Percentiles rank a stretch among this genome's conserved stretches.
Evolutionary conservation across 2,797 vertebrate species (phyloP).

Genomic region (Hyperoplus immaculatus): DNA sequence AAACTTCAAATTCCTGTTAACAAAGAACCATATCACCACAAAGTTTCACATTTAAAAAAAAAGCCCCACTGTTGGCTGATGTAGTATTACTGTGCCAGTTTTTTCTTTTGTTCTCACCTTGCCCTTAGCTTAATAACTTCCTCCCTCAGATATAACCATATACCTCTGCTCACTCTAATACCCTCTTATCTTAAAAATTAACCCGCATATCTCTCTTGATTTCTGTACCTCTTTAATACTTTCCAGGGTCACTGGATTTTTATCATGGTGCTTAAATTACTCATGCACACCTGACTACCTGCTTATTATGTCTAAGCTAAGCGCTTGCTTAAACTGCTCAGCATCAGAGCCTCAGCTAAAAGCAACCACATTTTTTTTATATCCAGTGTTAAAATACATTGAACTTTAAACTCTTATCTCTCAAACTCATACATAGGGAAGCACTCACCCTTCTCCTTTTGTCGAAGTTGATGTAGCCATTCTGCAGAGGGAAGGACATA

Average conservation of each 20-base stretch:
- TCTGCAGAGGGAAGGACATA: conserved; percentile 81
- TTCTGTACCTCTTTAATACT: not conserved
- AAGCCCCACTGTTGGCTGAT: conserved; percentile 6
- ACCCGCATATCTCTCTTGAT: not conserved
- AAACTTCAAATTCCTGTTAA: conserved; percentile 92
- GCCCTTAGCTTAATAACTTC: conserved; percentile 36
- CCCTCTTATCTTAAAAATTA: conserved; percentile 21
- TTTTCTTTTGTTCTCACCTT: conserved; percentile 4
- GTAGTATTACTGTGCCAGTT: not conserved
- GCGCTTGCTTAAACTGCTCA: not conserved
- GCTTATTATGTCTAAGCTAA: not conserved
- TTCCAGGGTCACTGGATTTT: conserved; percentile 5
- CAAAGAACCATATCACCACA: conserved; percentile 23
- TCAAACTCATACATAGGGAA: not conserved
- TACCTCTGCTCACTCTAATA: conserved; percentile 28
- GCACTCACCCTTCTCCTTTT: conserved; percentile 91
- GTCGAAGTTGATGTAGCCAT: conserved; percentile 95
- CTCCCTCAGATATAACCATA: conserved; percentile 30
- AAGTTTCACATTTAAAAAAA: conserved; percentile 33
- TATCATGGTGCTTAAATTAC: not conserved
- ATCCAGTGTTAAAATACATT: not conserved
- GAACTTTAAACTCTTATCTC: conserved; percentile 13
- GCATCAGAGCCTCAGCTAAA: not conserved
- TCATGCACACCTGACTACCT: not conserved
- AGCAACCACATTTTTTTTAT: not conserved